Evolutionary conservation across 2,113 vertebrate species (phyloP).

Genomic region (Lontra canadensis): DNA sequence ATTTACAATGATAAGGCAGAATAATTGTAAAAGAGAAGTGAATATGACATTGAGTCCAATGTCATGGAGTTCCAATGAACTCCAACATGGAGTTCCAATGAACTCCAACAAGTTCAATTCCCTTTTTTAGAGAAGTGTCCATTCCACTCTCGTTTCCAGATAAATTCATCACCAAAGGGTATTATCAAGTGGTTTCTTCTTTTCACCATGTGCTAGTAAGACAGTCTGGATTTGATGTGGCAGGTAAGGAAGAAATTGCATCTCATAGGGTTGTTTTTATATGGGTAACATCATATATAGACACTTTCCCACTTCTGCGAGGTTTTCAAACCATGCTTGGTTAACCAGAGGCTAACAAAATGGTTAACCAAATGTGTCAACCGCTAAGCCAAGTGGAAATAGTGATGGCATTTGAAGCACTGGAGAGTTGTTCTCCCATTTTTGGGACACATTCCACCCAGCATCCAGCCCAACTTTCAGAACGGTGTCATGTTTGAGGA

Average conservation of each 20-base stretch:
- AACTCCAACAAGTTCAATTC: constrained; percentile 14
- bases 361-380: constrained; percentile 70
- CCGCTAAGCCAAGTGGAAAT: constrained; percentile 61
- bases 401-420: constrained; percentile 48
- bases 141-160: constrained; percentile 23
- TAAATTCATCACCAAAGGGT: neutral
- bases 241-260: neutral
- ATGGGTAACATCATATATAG: neutral
- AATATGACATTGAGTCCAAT: constrained; percentile 19
- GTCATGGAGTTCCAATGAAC: no score
- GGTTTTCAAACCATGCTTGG: constrained; percentile 50
- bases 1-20: neutral
- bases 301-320: neutral
- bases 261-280: neutral
- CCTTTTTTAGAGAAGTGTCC: constrained; percentile 11
- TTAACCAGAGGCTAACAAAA: constrained; percentile 71
- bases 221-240: neutral
- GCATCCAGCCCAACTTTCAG: neutral
- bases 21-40: neutral
- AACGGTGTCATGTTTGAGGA: neutral
- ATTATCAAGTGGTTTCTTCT: constrained; percentile 8
- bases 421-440: neutral
- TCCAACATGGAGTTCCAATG: no score
- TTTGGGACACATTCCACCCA: neutral
- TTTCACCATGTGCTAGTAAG: neutral